These are phyloP conservation scores for Drosophila grimshawi DNA, from an alignment of 1,140 invertebrate species.

Conservation along the genomic window DNA sequence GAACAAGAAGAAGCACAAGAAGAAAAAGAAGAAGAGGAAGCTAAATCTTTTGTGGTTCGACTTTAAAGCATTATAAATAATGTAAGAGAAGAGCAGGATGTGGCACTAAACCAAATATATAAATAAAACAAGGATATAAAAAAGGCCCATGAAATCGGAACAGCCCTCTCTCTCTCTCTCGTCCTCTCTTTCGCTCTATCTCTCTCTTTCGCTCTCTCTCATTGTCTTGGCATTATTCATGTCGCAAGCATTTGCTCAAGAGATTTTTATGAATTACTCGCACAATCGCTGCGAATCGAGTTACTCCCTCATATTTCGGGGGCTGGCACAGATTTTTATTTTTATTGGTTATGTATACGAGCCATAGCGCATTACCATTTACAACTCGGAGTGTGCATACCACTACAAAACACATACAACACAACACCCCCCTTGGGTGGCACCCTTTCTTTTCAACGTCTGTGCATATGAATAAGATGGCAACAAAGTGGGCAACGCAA, in stretches of 20 bases:
- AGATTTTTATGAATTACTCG: slow-evolving; percentile 78
- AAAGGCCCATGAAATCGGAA: slow-evolving; percentile 12
- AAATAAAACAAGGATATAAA: background rate
- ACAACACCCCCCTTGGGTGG: no score
- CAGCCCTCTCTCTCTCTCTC: background rate
- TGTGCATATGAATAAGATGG: slow-evolving; percentile 1
- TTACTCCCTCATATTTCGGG: slow-evolving; percentile 32
- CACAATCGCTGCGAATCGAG: slow-evolving; percentile 36
- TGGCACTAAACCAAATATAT: background rate
- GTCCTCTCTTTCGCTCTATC: background rate
- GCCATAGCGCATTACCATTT: slow-evolving; percentile 61
- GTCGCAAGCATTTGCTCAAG: slow-evolving; percentile 75
- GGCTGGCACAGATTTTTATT: slow-evolving; percentile 74
- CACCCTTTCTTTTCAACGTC: background rate
- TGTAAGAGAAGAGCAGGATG: slow-evolving; percentile 10
- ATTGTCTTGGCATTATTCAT: slow-evolving; percentile 48
- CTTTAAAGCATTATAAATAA: slow-evolving; percentile 51
- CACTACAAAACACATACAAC: no score
- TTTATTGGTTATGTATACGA: slow-evolving; percentile 56
- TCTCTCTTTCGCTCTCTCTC: background rate
- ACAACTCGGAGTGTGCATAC: slow-evolving; percentile 51
- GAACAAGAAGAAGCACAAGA: background rate
- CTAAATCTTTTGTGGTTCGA: slow-evolving; percentile 29
- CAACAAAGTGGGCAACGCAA: slow-evolving; percentile 5
- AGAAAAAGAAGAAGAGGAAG: background rate